These are phyloP conservation scores for Hypotaenidia philippensis DNA, from an alignment of 2,797 vertebrate species.

Conservation along the genomic window DNA sequence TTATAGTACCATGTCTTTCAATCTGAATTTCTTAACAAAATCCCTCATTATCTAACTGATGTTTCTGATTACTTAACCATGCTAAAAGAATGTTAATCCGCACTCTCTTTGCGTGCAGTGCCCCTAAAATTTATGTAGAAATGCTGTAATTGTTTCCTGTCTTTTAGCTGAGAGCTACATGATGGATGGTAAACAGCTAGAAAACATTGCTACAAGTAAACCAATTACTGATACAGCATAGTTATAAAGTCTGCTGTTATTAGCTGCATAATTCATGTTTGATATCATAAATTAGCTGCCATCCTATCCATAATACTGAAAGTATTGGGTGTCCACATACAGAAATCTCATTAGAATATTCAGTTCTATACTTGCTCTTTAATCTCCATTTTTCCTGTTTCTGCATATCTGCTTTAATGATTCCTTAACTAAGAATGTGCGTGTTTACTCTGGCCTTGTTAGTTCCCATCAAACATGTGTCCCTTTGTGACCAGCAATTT, in stretches of 20 bases:
- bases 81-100: conserved; percentile 22
- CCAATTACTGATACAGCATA: too few species aligned
- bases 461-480: neutral
- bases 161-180: neutral
- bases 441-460: neutral
- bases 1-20: neutral
- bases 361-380: neutral
- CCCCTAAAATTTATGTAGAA: conserved; percentile 14
- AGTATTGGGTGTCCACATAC: neutral
- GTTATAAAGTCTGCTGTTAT: neutral
- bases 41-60: conserved; percentile 47
- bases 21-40: conserved; percentile 28
- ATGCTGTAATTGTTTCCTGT: conserved; percentile 6
- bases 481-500: neutral
- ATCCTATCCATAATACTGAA: neutral
- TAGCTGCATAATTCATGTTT: neutral
- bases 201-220: neutral
- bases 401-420: neutral
- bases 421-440: neutral
- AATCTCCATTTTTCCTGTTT: neutral
- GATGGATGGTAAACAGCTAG: neutral
- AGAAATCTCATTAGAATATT: neutral
- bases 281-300: neutral
- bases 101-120: neutral
- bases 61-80: conserved; percentile 27